phyloP scores from a whole-genome alignment of 2,113 vertebrate species.

The Macroglossus sobrinus region DNA sequence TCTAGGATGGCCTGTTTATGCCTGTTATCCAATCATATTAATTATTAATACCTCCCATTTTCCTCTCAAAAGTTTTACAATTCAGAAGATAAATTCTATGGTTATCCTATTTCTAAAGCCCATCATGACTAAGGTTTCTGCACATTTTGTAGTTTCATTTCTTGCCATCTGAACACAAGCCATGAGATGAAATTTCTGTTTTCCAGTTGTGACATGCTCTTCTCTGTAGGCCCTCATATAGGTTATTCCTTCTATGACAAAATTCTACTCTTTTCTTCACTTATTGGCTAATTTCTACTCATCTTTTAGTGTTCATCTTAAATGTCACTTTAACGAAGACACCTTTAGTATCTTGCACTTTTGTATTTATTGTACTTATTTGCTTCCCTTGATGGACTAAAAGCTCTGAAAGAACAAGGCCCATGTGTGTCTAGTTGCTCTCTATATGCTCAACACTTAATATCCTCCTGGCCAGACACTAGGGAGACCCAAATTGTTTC shows the following conservation, averaged over 20 bases:
- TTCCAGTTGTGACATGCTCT: not conserved
- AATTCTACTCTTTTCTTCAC: slow-evolving; percentile 12
- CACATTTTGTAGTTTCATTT: not conserved
- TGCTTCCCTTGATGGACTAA: not conserved
- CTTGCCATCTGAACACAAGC: not conserved
- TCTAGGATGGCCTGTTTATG: not conserved
- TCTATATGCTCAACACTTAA: not conserved
- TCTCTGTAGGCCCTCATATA: not conserved
- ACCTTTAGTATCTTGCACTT: not conserved
- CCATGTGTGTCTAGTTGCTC: not conserved
- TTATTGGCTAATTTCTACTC: not conserved
- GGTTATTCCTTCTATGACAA: not conserved
- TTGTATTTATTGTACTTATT: not conserved
- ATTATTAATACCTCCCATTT: not conserved
- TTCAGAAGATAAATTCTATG: not conserved
- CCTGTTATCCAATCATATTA: not conserved
- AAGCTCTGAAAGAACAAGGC: not conserved
- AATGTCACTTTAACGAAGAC: not conserved
- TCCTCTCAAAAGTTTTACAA: not conserved
- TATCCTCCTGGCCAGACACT: not conserved
- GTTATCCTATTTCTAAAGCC: not conserved
- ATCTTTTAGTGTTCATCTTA: not conserved
- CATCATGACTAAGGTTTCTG: not conserved
- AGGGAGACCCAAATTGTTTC: not conserved
- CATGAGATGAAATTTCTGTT: not conserved